Evolutionary conservation across 1,140 invertebrate genomes (phyloP).

Genomic region (Camponotus pennsylvanicus): DNA sequence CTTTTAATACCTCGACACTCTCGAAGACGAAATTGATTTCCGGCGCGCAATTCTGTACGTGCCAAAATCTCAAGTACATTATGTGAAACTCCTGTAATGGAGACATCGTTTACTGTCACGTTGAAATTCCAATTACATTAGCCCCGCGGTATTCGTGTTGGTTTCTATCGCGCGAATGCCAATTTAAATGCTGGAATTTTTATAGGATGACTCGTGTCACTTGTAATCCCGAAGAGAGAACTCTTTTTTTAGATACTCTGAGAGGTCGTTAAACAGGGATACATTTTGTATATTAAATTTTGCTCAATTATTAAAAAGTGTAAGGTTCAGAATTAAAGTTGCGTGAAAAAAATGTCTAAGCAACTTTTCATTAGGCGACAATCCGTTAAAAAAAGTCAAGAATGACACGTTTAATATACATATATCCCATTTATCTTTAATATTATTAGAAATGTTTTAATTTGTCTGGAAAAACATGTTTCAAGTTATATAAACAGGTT

Average conservation of each 20-base stretch:
- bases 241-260: neutral
- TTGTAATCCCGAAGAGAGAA: neutral
- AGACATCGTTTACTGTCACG: neutral
- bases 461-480: neutral
- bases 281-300: neutral
- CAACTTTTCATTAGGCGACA: neutral
- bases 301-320: neutral
- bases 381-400: neutral
- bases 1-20: neutral
- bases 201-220: neutral
- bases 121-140: neutral
- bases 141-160: neutral
- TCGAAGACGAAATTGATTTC: constrained; percentile 5
- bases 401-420: neutral
- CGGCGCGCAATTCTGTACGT: neutral
- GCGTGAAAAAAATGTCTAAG: neutral
- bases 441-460: neutral
- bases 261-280: neutral
- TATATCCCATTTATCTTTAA: neutral
- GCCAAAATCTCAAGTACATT: constrained; percentile 4
- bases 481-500: neutral
- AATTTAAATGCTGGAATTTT: neutral
- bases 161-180: neutral
- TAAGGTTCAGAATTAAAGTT: neutral
- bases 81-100: neutral